Evolutionary conservation across 2,888 invertebrate genomes (phyloP).

Genomic region (Aporophyla lueneburgensis): DNA sequence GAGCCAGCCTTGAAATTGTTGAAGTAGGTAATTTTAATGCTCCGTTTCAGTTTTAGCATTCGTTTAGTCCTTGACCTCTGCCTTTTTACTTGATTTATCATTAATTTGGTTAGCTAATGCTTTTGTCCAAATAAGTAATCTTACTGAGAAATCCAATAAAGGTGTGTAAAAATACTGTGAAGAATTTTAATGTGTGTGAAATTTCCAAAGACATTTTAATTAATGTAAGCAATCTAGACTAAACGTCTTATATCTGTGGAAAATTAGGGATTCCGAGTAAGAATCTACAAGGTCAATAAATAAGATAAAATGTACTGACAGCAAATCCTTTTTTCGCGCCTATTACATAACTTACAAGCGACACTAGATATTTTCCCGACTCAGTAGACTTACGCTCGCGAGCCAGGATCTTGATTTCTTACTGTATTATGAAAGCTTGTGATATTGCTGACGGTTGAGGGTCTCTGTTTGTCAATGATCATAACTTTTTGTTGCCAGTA

Average conservation of each 20-base stretch:
- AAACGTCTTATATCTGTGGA: constrained; percentile 32
- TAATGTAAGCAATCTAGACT: constrained; percentile 21
- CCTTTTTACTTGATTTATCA: constrained; percentile 32
- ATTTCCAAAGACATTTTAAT: neutral
- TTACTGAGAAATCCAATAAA: neutral
- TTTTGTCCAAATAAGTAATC: neutral
- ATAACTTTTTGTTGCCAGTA: neutral
- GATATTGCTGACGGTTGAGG: neutral
- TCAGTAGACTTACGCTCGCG: constrained; percentile 33
- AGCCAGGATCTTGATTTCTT: constrained; percentile 27
- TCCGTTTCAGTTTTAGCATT: constrained; percentile 42
- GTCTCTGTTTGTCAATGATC: neutral
- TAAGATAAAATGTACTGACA: constrained; percentile 47
- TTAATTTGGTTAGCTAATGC: constrained; percentile 16
- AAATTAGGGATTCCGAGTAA: constrained; percentile 33
- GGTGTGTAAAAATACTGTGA: too few species aligned
- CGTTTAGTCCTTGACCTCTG: constrained; percentile 29
- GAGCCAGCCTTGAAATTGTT: constrained; percentile 49
- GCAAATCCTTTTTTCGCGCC: constrained; percentile 32
- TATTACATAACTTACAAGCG: constrained; percentile 51
- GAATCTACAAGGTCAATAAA: constrained; percentile 34
- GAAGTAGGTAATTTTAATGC: constrained; percentile 42
- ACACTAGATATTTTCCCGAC: constrained; percentile 40
- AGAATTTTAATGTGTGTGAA: neutral
- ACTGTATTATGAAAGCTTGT: constrained; percentile 16